phyloP scores from a whole-genome alignment of 1,140 invertebrate species.

The Drosophila takahashii region DNA sequence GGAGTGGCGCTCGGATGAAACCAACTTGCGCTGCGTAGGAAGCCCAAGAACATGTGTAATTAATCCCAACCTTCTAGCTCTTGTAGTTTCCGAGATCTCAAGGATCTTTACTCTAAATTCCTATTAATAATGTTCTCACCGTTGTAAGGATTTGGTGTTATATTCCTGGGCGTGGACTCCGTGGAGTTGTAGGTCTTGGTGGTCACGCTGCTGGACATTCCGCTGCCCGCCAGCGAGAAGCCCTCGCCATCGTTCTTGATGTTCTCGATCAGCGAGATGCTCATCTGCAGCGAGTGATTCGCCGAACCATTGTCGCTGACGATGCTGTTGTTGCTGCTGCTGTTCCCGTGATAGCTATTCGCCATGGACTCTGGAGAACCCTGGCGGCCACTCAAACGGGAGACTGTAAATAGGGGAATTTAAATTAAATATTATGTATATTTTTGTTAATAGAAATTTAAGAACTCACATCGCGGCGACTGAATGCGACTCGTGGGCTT shows the following conservation, averaged over 20 bases:
- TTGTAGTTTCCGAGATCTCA: too few species aligned
- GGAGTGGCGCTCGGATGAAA: too few species aligned
- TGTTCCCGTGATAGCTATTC: slow-evolving; percentile 88
- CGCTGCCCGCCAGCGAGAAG: slow-evolving; percentile 82
- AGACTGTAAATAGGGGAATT: slow-evolving; percentile 70
- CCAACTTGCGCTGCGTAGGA: too few species aligned
- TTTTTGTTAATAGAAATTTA: too few species aligned
- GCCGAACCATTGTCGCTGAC: slow-evolving; percentile 59
- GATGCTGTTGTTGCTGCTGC: slow-evolving; percentile 64
- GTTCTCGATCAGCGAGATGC: slow-evolving; percentile 83
- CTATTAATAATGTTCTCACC: slow-evolving; percentile 52
- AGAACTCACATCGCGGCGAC: slow-evolving; percentile 75
- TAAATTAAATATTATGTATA: background rate
- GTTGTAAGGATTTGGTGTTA: slow-evolving; percentile 83
- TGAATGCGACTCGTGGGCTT: slow-evolving; percentile 83
- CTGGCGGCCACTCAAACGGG: slow-evolving; percentile 85
- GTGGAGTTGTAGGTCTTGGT: slow-evolving; percentile 79
- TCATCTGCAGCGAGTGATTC: slow-evolving; percentile 86
- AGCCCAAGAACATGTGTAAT: too few species aligned
- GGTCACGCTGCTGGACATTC: slow-evolving; percentile 74
- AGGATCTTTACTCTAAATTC: too few species aligned
- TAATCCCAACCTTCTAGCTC: too few species aligned
- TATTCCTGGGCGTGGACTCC: slow-evolving; percentile 80
- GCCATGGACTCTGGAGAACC: slow-evolving; percentile 90
- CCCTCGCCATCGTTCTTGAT: slow-evolving; percentile 86